phyloP scores from a whole-genome alignment of 2,797 vertebrate species.

The Simalia tracyae region DNA sequence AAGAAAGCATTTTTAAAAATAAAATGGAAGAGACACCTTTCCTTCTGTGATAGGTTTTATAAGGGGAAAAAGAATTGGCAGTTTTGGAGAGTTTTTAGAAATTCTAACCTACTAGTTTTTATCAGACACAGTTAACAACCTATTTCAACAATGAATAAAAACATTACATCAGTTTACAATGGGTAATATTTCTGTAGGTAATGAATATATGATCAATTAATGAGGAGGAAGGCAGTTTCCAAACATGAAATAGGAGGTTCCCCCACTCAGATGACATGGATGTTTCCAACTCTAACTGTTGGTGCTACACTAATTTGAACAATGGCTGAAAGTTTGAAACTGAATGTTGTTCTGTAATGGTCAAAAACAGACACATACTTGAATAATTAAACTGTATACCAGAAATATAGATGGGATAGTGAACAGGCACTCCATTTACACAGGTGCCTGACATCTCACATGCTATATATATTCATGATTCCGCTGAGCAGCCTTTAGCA shows the following conservation, averaged over 20 bases:
- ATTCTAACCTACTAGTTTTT: background rate
- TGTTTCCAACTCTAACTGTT: background rate
- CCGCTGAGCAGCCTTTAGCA: background rate
- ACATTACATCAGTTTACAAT: background rate
- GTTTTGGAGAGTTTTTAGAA: background rate
- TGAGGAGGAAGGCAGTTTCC: background rate
- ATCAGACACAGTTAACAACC: background rate
- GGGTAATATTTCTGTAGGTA: background rate
- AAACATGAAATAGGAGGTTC: background rate
- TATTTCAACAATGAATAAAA: background rate
- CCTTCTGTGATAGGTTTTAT: background rate
- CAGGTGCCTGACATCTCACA: background rate
- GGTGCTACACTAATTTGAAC: background rate
- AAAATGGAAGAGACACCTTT: constrained; percentile 8
- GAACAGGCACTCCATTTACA: background rate
- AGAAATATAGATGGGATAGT: background rate
- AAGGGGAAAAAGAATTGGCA: constrained; percentile 4
- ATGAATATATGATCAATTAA: background rate
- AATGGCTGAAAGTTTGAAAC: background rate
- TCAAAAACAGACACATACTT: background rate
- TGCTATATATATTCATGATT: background rate
- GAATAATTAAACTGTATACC: background rate
- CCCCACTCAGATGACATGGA: background rate
- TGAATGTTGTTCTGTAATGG: background rate
- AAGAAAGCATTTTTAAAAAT: background rate